Base-by-base conservation (phyloP, 2,888 invertebrate species). In the Barypeithes pellucidus region DNA sequence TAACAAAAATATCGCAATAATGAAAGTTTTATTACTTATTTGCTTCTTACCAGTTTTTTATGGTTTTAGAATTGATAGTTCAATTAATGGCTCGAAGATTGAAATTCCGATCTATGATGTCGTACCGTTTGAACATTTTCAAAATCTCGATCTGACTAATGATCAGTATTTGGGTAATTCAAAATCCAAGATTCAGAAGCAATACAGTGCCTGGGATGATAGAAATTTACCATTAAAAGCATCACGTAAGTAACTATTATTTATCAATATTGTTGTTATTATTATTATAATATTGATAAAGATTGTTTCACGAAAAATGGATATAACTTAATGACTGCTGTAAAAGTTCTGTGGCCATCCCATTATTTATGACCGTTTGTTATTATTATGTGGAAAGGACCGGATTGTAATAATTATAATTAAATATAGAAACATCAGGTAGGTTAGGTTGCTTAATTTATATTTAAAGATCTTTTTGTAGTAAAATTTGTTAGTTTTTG, bases 21-120 rank as follows among this genome's bases (percentile, higher is more conserved):
- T 50, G 50, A 22, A 22, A 24, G 12, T 50, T 22, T 41, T 60
- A n/a, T 39, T 60, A 2, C n/a, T 20, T 39, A 1, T 16, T 20
- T 41, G 39, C 41, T 60, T 60, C n/a, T 4, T 60, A 39, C 60
- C 60, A 12, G n/a, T 39, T 39, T 20, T 60, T 41, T 4, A 60
- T 41, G 20, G 60, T 60, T 60, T 60, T 39, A 60, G 18, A 36
- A 11, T 60, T 3, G 41, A 41, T 12, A 0, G 1, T 3, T 12
- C 18, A 14, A n/a, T 41, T 12, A 60, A 39, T 39, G 8, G n/a
- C 22, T 20, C 60, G 3, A 1, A 39, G 2, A 33, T 39, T 2
- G 39, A 16, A 20, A 7, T 36, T 1, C 3, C 33, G 7, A 11
- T 39, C 22, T 12, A 3, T 20, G 41, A 60, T 20, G 60, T 41